Conservation (phyloP, 2,113 vertebrate genomes). For the Helogale parvula region DNA sequence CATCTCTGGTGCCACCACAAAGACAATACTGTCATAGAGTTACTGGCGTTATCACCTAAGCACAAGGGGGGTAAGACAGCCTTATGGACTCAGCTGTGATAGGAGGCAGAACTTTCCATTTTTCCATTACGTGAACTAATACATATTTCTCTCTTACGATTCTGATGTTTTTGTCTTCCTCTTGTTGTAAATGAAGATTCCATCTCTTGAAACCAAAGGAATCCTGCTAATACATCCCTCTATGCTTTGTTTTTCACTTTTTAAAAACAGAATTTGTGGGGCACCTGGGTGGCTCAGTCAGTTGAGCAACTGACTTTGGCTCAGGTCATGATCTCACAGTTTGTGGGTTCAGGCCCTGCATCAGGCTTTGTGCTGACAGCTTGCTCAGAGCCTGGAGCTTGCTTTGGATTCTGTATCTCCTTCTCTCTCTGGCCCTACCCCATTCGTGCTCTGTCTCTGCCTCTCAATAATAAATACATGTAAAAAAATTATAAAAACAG, state of each 20-base stretch:
- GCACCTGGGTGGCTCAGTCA: too few relatives aligned
- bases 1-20: background rate
- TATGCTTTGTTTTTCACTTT: background rate
- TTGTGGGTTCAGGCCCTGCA: too few relatives aligned
- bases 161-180: background rate
- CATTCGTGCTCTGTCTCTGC: too few relatives aligned
- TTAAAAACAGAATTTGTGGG: background rate
- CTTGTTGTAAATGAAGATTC: background rate
- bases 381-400: too few relatives aligned
- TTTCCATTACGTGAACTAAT: background rate
- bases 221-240: background rate
- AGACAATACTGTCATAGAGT: background rate
- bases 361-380: too few relatives aligned
- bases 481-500: too few relatives aligned
- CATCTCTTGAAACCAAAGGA: background rate
- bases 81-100: background rate
- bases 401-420: too few relatives aligned
- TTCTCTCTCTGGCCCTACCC: too few relatives aligned
- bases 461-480: too few relatives aligned
- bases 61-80: too few relatives aligned
- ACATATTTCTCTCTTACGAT: background rate
- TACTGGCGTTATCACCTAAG: background rate
- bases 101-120: background rate
- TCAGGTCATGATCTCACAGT: too few relatives aligned
- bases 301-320: too few relatives aligned